phyloP scores from a whole-genome alignment of 2,888 invertebrate species.

The Epinotia ramella region DNA sequence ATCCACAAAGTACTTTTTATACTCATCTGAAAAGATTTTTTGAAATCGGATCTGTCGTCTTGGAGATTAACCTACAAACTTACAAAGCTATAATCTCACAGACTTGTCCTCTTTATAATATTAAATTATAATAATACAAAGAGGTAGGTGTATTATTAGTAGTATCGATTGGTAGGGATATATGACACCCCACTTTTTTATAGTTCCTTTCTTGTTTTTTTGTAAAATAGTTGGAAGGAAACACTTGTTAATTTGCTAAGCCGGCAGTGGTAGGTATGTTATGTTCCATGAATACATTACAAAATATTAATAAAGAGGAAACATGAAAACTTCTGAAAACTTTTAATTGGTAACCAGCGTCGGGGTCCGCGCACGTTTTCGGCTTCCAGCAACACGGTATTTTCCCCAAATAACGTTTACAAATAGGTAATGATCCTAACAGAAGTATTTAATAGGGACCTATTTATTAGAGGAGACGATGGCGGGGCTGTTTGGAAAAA shows the following conservation, averaged over 20 bases:
- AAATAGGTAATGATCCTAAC: background rate
- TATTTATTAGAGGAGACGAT: background rate
- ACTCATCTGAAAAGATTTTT: too few relatives aligned
- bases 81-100: too few relatives aligned
- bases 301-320: background rate
- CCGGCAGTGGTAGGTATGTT: background rate
- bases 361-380: background rate
- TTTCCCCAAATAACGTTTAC: background rate
- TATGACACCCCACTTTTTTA: background rate
- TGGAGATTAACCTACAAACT: too few relatives aligned
- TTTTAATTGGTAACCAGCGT: slow-evolving; percentile 22
- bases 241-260: background rate
- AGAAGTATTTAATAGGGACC: background rate
- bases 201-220: background rate
- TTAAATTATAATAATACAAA: too few relatives aligned
- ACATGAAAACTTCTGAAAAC: slow-evolving; percentile 19
- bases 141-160: too few relatives aligned
- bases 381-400: background rate
- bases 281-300: background rate
- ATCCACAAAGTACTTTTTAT: too few relatives aligned
- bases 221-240: background rate
- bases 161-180: too few relatives aligned
- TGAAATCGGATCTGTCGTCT: too few relatives aligned
- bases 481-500: background rate
- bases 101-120: too few relatives aligned